These are phyloP conservation scores for Calyptommatus sinebrachiatus DNA, from an alignment of 2,113 vertebrate species.

Conservation along the genomic window DNA sequence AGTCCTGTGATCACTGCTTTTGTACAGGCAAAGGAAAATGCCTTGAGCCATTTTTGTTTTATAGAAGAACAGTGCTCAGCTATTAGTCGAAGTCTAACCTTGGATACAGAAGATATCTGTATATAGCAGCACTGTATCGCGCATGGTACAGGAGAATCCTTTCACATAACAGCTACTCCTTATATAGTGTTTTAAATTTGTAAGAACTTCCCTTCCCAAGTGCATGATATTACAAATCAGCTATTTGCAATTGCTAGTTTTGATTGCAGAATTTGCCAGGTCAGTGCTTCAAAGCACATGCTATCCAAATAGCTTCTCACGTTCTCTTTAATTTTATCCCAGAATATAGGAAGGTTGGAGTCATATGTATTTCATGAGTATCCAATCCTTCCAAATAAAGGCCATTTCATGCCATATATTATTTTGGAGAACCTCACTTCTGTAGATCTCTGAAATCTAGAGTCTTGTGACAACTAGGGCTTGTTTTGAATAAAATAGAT, in stretches of 20 bases:
- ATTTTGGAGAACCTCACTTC: too few relatives aligned
- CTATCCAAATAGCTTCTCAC: neutral
- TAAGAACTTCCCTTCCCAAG: neutral
- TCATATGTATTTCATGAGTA: neutral
- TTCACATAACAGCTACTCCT: neutral
- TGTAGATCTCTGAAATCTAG: too few relatives aligned
- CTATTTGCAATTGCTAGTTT: neutral
- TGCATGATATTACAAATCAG: neutral
- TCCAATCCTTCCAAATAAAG: neutral
- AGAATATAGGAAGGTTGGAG: too few relatives aligned
- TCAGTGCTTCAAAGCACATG: neutral
- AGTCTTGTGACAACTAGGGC: too few relatives aligned
- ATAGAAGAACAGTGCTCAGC: slow-evolving; percentile 59
- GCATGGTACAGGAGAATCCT: slow-evolving; percentile 19
- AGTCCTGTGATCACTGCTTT: slow-evolving; percentile 59
- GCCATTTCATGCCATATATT: neutral
- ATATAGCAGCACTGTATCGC: slow-evolving; percentile 36
- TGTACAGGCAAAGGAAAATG: slow-evolving; percentile 56
- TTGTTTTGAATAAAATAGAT: too few relatives aligned
- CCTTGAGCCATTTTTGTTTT: slow-evolving; percentile 63
- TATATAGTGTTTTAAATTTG: too few relatives aligned
- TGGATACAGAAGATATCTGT: slow-evolving; percentile 43
- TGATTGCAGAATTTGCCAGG: neutral
- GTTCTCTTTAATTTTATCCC: neutral
- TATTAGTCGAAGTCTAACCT: slow-evolving; percentile 63